Conservation (phyloP, 2,888 invertebrate species). For the Amphiduros pacificus region DNA sequence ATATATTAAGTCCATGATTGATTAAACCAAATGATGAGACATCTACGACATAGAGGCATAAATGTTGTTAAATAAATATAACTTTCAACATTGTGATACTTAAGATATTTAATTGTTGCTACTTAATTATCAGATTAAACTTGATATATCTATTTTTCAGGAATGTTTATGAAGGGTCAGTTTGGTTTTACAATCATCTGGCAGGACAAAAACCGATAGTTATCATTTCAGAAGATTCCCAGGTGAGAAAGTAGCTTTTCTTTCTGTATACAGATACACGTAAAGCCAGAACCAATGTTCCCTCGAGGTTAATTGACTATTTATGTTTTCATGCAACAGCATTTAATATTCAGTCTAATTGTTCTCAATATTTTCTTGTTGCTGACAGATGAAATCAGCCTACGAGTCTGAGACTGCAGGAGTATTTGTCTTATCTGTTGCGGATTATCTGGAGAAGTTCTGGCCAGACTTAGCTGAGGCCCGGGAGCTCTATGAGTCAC, state of each 20-base stretch:
- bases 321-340: background rate
- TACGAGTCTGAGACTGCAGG: slow-evolving; percentile 38
- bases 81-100: too few species aligned
- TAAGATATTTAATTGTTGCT: too few species aligned
- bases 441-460: slow-evolving; percentile 47
- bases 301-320: background rate
- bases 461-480: slow-evolving; percentile 41
- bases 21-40: too few species aligned
- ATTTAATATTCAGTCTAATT: background rate
- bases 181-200: slow-evolving; percentile 55
- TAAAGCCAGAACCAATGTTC: too few species aligned
- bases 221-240: slow-evolving; percentile 41
- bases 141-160: too few species aligned
- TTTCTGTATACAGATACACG: too few species aligned
- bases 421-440: slow-evolving; percentile 46
- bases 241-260: background rate
- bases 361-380: background rate
- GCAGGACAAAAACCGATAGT: slow-evolving; percentile 50
- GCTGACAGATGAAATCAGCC: slow-evolving; percentile 32
- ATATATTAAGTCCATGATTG: too few species aligned
- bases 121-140: too few species aligned
- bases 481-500: slow-evolving; percentile 43
- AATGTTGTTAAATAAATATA: too few species aligned
- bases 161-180: slow-evolving; percentile 44
- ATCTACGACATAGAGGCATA: too few species aligned